Evolutionary conservation across 2,888 invertebrate species (phyloP), one percentile per base, ranked within the genome.

Genomic region (Agrochola circellaris): DNA sequence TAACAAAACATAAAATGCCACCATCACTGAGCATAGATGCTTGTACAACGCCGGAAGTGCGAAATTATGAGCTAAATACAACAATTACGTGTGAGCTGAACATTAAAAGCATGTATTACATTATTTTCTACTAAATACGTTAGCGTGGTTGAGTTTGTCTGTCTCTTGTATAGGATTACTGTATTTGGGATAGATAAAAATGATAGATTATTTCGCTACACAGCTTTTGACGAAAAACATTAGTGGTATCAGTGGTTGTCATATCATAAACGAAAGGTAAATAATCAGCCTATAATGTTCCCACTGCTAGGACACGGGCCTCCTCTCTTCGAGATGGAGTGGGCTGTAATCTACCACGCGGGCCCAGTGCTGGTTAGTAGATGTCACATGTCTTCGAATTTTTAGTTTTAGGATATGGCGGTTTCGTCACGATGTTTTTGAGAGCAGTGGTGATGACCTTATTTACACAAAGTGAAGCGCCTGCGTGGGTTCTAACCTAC

Each of bases 121-220:
- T 30, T 56, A 79, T 64, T 68, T 45, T 66, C 61, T 67, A 79
- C 26, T 51, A 6, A 64, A 78, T 38, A 75, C 20, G 51, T 70
- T 83, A 74, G 74, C 72, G 62, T 83, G 69, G 69, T 64, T 67
- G 23, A 68, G 70, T 83, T 79, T 75, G 79, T 86, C 87, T 65
- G 84, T 73, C 69, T 79, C 65, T 68, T 48, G 64, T 34, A 42
- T n/a, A 34, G 30, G 34, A 58, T 58, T 67, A 68, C 42, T 45
- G 3, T 51, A 65, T 56, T 64, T 42, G 17, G 48, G 9, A 23
- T 26, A 82, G 34, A 75, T 76, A 45, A 42, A 56, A 54, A 60
- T 54, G 1, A 34, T 34, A 23, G 54, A 42, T 75, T 58, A 58
- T 34, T 58, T 23, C 17, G 17, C 6, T 77, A 23, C 23, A 34